Evolutionary conservation across 2,888 invertebrate species (phyloP).

Genomic region (Caenorhabditis zanzibari): DNA sequence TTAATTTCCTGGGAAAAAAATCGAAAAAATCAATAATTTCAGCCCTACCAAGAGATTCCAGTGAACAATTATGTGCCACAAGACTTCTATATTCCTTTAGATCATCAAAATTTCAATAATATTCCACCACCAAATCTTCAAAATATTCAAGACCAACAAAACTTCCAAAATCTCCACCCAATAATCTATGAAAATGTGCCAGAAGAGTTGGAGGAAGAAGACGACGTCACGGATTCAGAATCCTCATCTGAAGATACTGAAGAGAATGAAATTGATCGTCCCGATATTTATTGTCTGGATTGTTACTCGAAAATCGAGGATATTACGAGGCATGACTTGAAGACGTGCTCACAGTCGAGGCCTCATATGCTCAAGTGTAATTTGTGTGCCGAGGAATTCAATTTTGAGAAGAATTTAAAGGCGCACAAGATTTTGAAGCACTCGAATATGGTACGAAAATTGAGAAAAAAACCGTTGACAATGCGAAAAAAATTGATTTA

Average conservation of each 20-base stretch:
- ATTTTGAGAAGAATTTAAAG: slow-evolving; percentile 55
- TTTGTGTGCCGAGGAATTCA: slow-evolving; percentile 32
- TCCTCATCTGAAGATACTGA: slow-evolving; percentile 5
- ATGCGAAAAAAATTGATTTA: too few species aligned
- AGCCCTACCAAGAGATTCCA: background rate
- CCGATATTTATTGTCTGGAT: slow-evolving; percentile 53
- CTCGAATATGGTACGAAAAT: background rate
- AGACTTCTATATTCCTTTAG: slow-evolving; percentile 15
- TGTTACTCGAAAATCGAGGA: slow-evolving; percentile 46
- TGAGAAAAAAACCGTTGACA: too few species aligned
- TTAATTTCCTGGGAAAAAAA: background rate
- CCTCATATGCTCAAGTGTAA: slow-evolving; percentile 1
- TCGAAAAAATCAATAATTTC: background rate
- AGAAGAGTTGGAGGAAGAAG: slow-evolving; percentile 2
- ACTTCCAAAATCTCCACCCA: background rate
- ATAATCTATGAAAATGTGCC: slow-evolving; percentile 3
- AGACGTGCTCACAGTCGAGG: slow-evolving; percentile 3
- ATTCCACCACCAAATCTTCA: too few species aligned
- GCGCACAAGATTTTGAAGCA: slow-evolving; percentile 56
- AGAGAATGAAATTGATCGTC: slow-evolving; percentile 34
- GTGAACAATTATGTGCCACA: slow-evolving; percentile 11
- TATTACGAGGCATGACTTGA: slow-evolving; percentile 1
- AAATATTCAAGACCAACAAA: background rate
- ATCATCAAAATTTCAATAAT: background rate
- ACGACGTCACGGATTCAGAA: slow-evolving; percentile 5